Conservation (phyloP, 2,113 vertebrate species). For the Pagrus major region DNA sequence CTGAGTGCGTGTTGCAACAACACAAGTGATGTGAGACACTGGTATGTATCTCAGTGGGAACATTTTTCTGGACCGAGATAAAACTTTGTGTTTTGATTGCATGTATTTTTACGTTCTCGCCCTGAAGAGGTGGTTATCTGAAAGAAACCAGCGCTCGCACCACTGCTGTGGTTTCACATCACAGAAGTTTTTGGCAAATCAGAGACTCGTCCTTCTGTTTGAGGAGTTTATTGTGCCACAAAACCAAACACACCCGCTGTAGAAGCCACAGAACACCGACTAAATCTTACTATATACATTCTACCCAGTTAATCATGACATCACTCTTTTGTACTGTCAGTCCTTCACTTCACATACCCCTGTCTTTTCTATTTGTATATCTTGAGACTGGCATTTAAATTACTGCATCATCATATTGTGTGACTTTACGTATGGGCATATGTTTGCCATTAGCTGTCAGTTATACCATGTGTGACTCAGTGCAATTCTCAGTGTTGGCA, state of each 20-base stretch:
- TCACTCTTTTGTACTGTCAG: conserved; percentile 16
- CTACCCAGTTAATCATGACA: conserved; percentile 35
- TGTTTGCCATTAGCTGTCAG: conserved; percentile 60
- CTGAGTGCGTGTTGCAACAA: conserved; percentile 39
- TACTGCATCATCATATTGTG: not conserved
- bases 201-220: conserved; percentile 5
- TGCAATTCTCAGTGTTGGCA: conserved; percentile 49
- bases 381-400: conserved; percentile 31
- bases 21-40: conserved; percentile 17
- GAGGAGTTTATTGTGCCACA: conserved; percentile 11
- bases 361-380: conserved; percentile 13
- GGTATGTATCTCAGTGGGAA: conserved; percentile 38
- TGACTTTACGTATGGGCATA: conserved; percentile 34
- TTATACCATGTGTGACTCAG: conserved; percentile 47
- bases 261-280: not conserved
- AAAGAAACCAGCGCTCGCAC: conserved; percentile 50
- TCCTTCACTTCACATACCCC: not conserved
- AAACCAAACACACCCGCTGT: conserved; percentile 42
- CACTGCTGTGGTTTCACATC: conserved; percentile 51
- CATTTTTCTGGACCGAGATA: conserved; percentile 22
- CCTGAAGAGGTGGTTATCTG: conserved; percentile 39
- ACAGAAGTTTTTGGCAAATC: conserved; percentile 36
- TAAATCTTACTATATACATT: not conserved
- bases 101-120: conserved; percentile 31
- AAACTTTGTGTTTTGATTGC: conserved; percentile 30